Evolutionary conservation across 2,888 invertebrate genomes (phyloP), one percentile per base, ranked within the genome.

Genomic region (Tipula lateralis): DNA sequence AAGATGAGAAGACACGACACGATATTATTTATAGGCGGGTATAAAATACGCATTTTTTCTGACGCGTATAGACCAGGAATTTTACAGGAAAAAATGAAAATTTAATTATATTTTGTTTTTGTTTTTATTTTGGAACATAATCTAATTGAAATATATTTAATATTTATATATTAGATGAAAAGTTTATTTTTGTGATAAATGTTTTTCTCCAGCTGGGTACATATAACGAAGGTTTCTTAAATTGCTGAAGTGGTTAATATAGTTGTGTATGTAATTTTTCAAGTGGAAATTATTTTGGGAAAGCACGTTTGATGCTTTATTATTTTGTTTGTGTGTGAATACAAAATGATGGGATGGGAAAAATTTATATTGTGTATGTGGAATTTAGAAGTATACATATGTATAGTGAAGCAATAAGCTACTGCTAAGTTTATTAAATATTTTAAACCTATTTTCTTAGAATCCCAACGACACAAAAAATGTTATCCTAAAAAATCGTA

Each of bases 91-190:
- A 66, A n/a, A 24, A 24, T 66, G 7, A 66, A 66, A 24, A 66
- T 24, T 66, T 66, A 24, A 66, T 66, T 66, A 66, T 66, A 7
- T 6, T 66, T 66, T 66, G 66, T 66, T 66, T 66, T 66, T n/a
- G n/a, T n/a, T 0, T 50, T 66, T 66, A 24, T 9, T 66, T 9
- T 0, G 24, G 66, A 24, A 66, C 19, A 19, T 24, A 66, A 24
- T 24, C 24, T 66, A 66, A 66, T 66, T 66, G 66, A 66, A 66
- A 66, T 66, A 66, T 66, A 66, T 66, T 66, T 66, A 66, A 66
- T 24, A 66, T 66, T 66, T 66, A 12, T 7, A 13, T 39, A 39
- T 39, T 39, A 39, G 13, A 39, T 39, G 39, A 39, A 39, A 39
- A 39, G 39, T 39, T 39, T 39, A 13, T 39, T 39, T 39, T 39